Base-by-base conservation (phyloP, 1,140 invertebrate species). In the Drosophila kikkawai region DNA sequence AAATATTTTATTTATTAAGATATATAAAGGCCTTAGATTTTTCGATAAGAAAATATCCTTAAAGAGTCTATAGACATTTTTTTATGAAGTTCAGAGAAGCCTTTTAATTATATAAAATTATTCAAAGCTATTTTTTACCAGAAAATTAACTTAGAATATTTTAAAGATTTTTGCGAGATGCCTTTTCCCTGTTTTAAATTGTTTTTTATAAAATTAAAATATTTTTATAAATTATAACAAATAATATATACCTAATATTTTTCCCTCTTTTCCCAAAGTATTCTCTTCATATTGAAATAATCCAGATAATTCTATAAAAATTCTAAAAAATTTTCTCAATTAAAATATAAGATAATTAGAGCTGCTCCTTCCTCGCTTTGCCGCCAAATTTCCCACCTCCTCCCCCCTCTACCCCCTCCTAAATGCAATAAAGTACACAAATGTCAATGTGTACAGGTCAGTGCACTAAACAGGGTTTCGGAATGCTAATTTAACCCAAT, bases 401-500 rank as follows among this genome's bases (percentile, higher is more conserved):
- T 15, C 19, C 22, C 7, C 1, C 0, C 17, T 4, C 0, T 11
- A n/a, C 7, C 34, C 2, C 13, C 19, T n/a, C 4, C 13, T 11
- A 56, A 51, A 37, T 39, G 65, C 70, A 59, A 82, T 83, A 75
- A 80, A 82, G 26, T 36, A 44, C 48, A 67, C 63, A 68, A 77
- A 73, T 60, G 70, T 36, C 73, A 51, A 76, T 76, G 22, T 39
- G 42, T 19, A 55, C 82, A 82, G 83, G 83, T 86, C 79, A 82
- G 59, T 81, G 82, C 80, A 86, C 83, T 85, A 74, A 75, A 39
- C 70, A 73, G 64, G 48, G 64, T 58, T 63, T 48, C 55, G 39
- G 39, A 75, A 64, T 70, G 64, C 64, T 83, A 80, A 80, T 76
- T 84, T 63, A 70, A 80, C 56, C 65, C 42, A n/a, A 51, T 42